Percentiles rank a stretch among this genome's conserved stretches.
Conservation (phyloP, 2,113 vertebrate genomes). For the Toxotes jaculatrix region DNA sequence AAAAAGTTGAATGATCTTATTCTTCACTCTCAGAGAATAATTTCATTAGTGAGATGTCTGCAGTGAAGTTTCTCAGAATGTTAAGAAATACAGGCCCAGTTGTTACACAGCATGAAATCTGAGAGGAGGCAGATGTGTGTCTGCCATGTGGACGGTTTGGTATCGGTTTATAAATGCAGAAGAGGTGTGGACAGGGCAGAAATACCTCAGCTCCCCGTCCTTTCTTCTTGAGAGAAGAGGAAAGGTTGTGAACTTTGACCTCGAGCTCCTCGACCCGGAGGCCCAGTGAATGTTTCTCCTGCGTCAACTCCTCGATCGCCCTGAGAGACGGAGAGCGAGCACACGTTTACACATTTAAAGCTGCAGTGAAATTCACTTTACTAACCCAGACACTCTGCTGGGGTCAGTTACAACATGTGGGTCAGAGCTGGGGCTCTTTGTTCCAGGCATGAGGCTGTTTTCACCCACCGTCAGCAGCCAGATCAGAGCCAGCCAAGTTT, state of each 20-base stretch:
- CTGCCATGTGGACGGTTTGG: background rate
- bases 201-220: conserved; percentile 55
- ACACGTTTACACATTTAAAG: background rate
- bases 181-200: background rate
- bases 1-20: too few species aligned
- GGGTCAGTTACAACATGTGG: background rate
- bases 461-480: background rate
- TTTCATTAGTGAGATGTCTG: too few species aligned
- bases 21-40: too few species aligned
- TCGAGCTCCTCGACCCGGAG: conserved; percentile 75
- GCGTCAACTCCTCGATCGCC: conserved; percentile 84
- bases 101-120: background rate
- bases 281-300: conserved; percentile 80
- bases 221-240: conserved; percentile 49
- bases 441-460: background rate
- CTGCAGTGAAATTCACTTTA: background rate
- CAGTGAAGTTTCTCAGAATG: too few species aligned
- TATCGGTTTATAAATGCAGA: background rate
- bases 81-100: background rate
- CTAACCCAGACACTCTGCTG: background rate
- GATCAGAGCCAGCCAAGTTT: background rate
- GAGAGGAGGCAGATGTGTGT: background rate
- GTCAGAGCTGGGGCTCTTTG: conserved; percentile 16
- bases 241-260: conserved; percentile 72
- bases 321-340: conserved; percentile 71